A percentile compares a stretch with the other conserved stretches of the same genome.
Evolutionary conservation across 2,113 vertebrate species (phyloP).

Genomic region (Tupaia tana): DNA sequence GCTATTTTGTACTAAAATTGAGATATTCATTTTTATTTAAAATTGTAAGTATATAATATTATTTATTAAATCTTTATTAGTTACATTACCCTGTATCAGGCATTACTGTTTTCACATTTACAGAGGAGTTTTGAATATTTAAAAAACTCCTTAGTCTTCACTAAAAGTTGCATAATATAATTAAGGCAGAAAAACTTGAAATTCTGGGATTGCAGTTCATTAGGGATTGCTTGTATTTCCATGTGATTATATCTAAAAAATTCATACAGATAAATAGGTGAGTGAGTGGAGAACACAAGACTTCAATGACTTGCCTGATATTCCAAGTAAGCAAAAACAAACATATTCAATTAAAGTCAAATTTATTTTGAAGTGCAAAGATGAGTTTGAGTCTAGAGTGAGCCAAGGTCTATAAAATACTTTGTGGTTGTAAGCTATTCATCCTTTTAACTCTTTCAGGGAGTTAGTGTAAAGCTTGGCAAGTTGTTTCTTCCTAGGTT

Average conservation of each 20-base stretch:
- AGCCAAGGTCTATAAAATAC: background rate
- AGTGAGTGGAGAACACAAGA: background rate
- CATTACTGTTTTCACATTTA: background rate
- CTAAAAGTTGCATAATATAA: background rate
- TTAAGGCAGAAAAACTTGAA: background rate
- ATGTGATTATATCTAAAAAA: background rate
- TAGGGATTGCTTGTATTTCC: conserved; percentile 6
- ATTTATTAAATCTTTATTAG: background rate
- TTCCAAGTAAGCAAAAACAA: background rate
- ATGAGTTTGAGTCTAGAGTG: background rate
- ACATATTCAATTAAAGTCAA: background rate
- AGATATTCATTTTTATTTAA: conserved; percentile 10
- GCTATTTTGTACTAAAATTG: background rate
- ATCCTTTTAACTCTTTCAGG: background rate
- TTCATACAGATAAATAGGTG: background rate
- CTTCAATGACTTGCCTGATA: background rate
- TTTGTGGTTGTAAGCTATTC: background rate
- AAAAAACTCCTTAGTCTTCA: background rate
- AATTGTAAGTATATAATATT: background rate
- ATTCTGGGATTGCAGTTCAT: background rate
- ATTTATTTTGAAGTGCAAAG: background rate
- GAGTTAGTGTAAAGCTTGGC: background rate
- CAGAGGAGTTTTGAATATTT: background rate
- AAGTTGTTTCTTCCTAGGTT: background rate
- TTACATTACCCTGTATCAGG: background rate